phyloP scores from a whole-genome alignment of 2,113 vertebrate species.

The Brachyistius frenatus region DNA sequence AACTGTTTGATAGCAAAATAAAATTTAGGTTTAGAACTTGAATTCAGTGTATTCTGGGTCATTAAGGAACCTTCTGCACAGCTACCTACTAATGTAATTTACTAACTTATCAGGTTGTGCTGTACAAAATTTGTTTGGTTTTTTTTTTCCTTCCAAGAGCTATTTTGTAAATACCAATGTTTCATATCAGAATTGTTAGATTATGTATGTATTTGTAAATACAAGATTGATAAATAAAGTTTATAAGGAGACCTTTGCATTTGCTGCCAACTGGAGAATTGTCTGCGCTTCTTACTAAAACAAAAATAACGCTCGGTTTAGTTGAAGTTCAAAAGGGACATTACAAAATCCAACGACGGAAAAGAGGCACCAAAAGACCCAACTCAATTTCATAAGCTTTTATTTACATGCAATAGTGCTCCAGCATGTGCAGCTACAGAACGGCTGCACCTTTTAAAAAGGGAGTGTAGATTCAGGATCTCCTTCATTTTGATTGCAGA shows the following conservation, averaged over 20 bases:
- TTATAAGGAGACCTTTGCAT: slow-evolving; percentile 75
- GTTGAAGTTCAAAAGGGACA: no score
- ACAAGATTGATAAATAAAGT: slow-evolving; percentile 85
- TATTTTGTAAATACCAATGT: slow-evolving; percentile 83
- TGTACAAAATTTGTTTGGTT: slow-evolving; percentile 75
- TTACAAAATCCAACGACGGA: not conserved
- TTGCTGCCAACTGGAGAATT: slow-evolving; percentile 24
- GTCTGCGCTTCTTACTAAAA: not conserved
- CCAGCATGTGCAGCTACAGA: slow-evolving; percentile 76
- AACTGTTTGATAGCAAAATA: slow-evolving; percentile 40
- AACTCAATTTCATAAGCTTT: slow-evolving; percentile 79
- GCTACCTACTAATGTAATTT: slow-evolving; percentile 75
- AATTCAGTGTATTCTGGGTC: slow-evolving; percentile 51
- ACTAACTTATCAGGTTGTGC: slow-evolving; percentile 81
- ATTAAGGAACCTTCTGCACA: slow-evolving; percentile 68
- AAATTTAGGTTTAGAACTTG: slow-evolving; percentile 61
- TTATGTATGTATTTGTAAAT: slow-evolving; percentile 87
- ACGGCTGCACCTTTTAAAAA: slow-evolving; percentile 54
- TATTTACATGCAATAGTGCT: slow-evolving; percentile 88
- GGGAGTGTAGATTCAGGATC: slow-evolving; percentile 74
- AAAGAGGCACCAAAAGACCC: slow-evolving; percentile 30
- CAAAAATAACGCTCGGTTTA: no score
- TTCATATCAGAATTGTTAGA: slow-evolving; percentile 84
- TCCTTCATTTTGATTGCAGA: slow-evolving; percentile 84
- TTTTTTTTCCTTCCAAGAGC: slow-evolving; percentile 52